Base-by-base conservation (phyloP, 2,888 invertebrate species). In the Heterodera filipjevi region DNA sequence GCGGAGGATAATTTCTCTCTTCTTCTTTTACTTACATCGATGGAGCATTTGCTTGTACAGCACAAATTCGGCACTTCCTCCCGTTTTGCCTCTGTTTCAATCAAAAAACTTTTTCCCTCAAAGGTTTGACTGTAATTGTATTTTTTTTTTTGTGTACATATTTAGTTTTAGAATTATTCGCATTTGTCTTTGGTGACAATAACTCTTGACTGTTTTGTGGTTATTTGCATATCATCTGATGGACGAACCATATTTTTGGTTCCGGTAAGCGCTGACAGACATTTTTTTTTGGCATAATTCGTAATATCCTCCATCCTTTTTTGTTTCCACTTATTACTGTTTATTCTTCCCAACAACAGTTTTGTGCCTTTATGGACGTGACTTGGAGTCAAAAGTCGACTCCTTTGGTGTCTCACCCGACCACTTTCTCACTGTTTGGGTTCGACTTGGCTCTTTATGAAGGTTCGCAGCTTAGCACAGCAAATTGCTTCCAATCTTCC, bases 1-100 rank as follows among this genome's bases (percentile, higher is more conserved):
- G 70, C 79, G 30, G 86, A 87, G 53, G 86, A 86, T 22, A 83
- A 84, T 53, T 87, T 86, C 72, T 77, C 86, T 5, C 82, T 87
- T 19, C 81, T 87, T 33, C 76, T 85, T 19, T 78, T 85, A 1
- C 81, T 87, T 27, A 83, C 86, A 39, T 85, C 86, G 1, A 84
- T 85, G 76, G 87, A 19, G 49, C 5, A 35, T 44, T 49, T 73
- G 10, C n/a, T 73, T 66, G 53, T 77, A 5, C 71, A 68, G 2
- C 35, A 66, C 33, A 71, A n/a, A 46, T n/a, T 30, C 2, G 71
- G 49, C 22, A 8, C 30, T 32, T 53, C 73, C 22, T 33, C 53
- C 3, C 44, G 32, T 8, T 30, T 73, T 19, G 32, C 44, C 8
- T 73, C 73, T 27, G n/a, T 73, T 30, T 32, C 53, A 3, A 27